Evolutionary conservation across 1,140 invertebrate genomes (phyloP), one percentile per base, ranked within the genome.

Genomic region (Nasonia vitripennis): DNA sequence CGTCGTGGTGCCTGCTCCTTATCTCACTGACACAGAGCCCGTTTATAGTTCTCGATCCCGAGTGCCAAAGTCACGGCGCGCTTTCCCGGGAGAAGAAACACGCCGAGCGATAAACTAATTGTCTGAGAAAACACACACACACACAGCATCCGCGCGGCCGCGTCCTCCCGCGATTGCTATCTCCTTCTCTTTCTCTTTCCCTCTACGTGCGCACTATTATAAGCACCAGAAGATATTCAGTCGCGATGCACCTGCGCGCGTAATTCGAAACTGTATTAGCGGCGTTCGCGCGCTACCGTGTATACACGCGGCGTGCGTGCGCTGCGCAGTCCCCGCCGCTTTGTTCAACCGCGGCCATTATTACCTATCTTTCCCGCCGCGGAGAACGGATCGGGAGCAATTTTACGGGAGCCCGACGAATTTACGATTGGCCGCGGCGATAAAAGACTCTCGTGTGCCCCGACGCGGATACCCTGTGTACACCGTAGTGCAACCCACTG

Each of bases 91-190:
- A 73, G 27, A 73, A 31, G n/a, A 73, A 27, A 31, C n/a, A n/a
- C 70, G 12, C 20, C 6, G 27, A 27, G n/a, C 70, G 70, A 73
- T 73, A 73, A 73, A 73, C 70, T 73, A 73, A 73, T 73, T 73
- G 70, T 73, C 20, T 27, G 70, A 73, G 27, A 73, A 73, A 23
- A 73, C 20, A 73, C 70, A 73, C 34, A 37, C 34, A 34, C 34
- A 37, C 34, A 12, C 41, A 45, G 41, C 41, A 45, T 45, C 41
- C 5, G 41, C 41, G 41, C 41, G 41, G 1, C 34, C 34, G 34
- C 41, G 41, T 45, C 41, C 41, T 45, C 41, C 7, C 41, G 41
- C 41, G 41, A 45, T 45, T 0, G 1, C 41, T 45, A 45, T 45
- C 70, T 12, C 70, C 34, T 20, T 73, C 34, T 37, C 34, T 73